Evolutionary conservation across 2,888 invertebrate species (phyloP).

Genomic region (Lepidochrysops patricia): DNA sequence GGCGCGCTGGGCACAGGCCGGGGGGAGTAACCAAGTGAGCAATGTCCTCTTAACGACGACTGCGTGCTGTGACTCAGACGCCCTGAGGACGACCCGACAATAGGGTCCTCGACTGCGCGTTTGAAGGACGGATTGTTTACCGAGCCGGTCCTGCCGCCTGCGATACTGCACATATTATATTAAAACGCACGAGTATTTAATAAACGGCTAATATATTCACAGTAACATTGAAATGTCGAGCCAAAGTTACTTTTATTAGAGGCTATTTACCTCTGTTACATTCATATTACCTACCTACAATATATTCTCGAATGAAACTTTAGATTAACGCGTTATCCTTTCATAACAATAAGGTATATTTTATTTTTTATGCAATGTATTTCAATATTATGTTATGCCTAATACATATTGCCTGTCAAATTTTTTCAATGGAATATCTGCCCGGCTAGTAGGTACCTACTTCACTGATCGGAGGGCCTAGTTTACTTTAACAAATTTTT

Average conservation of each 20-base stretch:
- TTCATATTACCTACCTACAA: not conserved
- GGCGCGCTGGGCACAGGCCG: constrained; percentile 51
- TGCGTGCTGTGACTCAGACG: constrained; percentile 65
- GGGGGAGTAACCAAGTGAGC: constrained; percentile 62
- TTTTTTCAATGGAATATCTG: not conserved
- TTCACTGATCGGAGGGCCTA: not conserved
- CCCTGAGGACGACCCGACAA: constrained; percentile 68
- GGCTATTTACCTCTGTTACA: not conserved
- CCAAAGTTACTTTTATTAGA: not conserved
- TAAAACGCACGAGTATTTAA: constrained; percentile 14
- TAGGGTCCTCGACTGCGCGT: constrained; percentile 67
- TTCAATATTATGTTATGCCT: too few species aligned
- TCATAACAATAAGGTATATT: not conserved
- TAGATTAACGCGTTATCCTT: not conserved
- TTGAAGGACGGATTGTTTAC: constrained; percentile 66
- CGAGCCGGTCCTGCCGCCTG: constrained; percentile 42
- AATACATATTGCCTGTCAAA: not conserved
- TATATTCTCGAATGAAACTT: not conserved
- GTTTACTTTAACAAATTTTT: constrained; percentile 11
- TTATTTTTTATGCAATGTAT: not conserved
- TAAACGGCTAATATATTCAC: constrained; percentile 8
- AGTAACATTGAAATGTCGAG: constrained; percentile 2
- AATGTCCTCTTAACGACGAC: constrained; percentile 71
- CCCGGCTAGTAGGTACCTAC: not conserved
- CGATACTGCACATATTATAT: constrained; percentile 31